phyloP scores from a whole-genome alignment of 2,797 vertebrate species.

The Novumbra hubbsi region DNA sequence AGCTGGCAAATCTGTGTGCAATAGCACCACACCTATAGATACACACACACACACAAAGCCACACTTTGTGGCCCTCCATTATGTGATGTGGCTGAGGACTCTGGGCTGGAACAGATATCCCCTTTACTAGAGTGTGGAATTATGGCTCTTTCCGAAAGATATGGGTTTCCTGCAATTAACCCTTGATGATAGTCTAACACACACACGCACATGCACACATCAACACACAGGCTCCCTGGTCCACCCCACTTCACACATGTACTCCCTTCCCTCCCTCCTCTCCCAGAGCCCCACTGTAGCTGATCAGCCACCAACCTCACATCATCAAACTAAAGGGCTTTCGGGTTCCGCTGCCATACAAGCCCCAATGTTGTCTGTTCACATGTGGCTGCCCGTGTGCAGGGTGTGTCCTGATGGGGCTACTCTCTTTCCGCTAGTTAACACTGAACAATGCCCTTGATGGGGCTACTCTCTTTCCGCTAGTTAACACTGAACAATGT shows the following conservation, averaged over 20 bases:
- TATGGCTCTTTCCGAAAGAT: constrained; percentile 17
- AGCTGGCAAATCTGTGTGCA: neutral
- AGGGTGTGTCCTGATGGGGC: neutral
- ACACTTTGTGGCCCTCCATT: neutral
- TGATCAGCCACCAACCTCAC: neutral
- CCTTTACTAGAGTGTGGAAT: constrained; percentile 10
- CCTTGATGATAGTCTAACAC: constrained; percentile 13
- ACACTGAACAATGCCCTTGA: neutral
- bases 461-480: neutral
- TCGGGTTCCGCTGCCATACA: neutral
- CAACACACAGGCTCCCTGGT: neutral
- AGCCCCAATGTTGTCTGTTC: neutral
- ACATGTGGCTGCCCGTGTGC: neutral
- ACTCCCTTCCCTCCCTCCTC: neutral
- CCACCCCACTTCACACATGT: neutral
- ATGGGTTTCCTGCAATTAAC: constrained; percentile 26
- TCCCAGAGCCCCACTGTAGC: neutral
- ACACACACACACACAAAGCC: neutral
- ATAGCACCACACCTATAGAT: neutral
- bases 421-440: neutral
- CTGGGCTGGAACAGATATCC: constrained; percentile 13
- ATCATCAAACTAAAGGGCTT: neutral
- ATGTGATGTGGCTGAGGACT: neutral
- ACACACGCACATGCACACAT: neutral
- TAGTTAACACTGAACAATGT: too few relatives aligned